Evolutionary conservation across 2,113 vertebrate species (phyloP), one percentile per base, ranked within the genome.

Genomic region (Azemiops feae): DNA sequence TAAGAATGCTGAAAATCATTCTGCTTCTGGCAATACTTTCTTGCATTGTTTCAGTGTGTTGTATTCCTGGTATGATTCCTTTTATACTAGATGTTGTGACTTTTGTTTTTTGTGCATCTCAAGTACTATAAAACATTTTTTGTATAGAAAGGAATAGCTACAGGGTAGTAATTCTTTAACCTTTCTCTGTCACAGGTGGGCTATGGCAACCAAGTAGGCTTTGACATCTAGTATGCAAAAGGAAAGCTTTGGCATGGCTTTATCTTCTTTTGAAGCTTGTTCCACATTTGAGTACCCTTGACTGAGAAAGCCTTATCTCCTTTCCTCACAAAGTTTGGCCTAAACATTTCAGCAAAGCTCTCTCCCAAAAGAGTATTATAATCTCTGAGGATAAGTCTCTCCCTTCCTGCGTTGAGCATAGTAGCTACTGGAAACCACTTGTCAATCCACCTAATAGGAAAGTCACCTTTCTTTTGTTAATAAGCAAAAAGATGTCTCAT

Each of bases 231-330:
- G 30, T 89, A 47, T 39, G n/a, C 39, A 64, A 86, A 45, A 74
- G n/a, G 45, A 55, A 88, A 81, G 86, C 60, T 92, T 93, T 93
- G 93, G 93, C 87, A 85, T 52, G 43, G 64, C 12, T 69, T 91
- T 91, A 93, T 85, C 86, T 85, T 54, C 30, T 81, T 34, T 89
- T 89, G 74, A 92, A 93, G 69, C 69, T 92, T 89, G 69, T 89
- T 92, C 55, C 39, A 43, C 91, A 92, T 55, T 92, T 92, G 74
- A 53, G 25, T 92, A 64, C 87, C 55, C 91, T 93, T 85, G 87
- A 89, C 54, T 89, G 69, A 89, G 25, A 43, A 53, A 45, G 45
- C 34, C 47, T 93, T 64, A 86, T 92, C 55, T 92, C 27, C 74
- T 52, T 81, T 92, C 4, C 88, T 54, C 93, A 87, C 87, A 86